These are phyloP conservation scores for Plectropomus leopardus DNA, from an alignment of 2,113 vertebrate genomes.

Conservation along the genomic window DNA sequence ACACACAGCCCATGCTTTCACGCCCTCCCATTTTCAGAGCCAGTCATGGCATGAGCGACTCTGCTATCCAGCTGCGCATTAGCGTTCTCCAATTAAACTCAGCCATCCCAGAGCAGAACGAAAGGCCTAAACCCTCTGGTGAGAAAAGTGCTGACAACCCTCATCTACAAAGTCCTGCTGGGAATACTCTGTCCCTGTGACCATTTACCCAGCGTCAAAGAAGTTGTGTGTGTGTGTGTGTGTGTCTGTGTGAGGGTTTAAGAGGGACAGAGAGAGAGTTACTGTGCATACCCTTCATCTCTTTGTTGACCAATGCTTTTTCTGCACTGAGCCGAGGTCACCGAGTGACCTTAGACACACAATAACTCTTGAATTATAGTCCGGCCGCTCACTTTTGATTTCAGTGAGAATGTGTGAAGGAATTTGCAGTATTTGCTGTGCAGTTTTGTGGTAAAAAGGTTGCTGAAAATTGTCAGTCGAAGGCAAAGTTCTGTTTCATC, in stretches of 20 bases:
- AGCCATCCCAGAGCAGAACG: constrained; percentile 68
- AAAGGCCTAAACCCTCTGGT: constrained; percentile 73
- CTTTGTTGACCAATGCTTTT: constrained; percentile 55
- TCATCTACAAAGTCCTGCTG: constrained; percentile 70
- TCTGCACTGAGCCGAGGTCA: constrained; percentile 26
- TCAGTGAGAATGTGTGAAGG: not conserved
- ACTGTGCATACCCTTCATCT: constrained; percentile 51
- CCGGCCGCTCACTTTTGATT: constrained; percentile 3
- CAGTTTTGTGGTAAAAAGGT: not conserved
- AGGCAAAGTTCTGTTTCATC: not conserved
- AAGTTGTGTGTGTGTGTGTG: constrained; percentile 37
- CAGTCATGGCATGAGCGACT: constrained; percentile 52
- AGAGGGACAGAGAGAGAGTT: constrained; percentile 14
- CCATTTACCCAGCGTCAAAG: constrained; percentile 66
- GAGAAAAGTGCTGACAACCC: constrained; percentile 78
- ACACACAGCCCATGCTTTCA: constrained; percentile 44
- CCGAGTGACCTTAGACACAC: constrained; percentile 38
- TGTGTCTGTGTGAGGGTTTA: constrained; percentile 15
- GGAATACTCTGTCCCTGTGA: constrained; percentile 67
- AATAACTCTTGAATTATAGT: constrained; percentile 23
- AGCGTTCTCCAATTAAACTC: constrained; percentile 79
- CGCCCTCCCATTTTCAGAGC: constrained; percentile 64
- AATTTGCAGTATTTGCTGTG: not conserved
- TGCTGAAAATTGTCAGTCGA: not conserved
- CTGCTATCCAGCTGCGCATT: constrained; percentile 74